These are phyloP conservation scores for Atta texana DNA, from an alignment of 1,140 invertebrate genomes.

Conservation along the genomic window DNA sequence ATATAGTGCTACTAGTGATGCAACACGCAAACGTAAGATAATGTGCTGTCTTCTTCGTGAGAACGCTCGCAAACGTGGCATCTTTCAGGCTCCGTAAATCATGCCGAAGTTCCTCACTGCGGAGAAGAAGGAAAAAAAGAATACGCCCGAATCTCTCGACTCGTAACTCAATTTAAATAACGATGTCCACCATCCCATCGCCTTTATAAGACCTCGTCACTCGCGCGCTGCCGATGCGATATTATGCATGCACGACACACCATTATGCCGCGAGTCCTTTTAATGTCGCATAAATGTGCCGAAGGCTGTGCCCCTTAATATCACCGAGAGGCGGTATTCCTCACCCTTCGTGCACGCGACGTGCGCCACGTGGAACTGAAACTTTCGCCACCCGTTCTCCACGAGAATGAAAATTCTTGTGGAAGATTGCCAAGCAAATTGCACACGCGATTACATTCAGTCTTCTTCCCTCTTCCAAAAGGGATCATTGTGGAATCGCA, in stretches of 20 bases:
- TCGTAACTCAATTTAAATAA: constrained; percentile 70
- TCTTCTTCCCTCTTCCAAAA: neutral
- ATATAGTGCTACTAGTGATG: neutral
- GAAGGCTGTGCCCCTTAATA: constrained; percentile 64
- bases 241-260: constrained; percentile 71
- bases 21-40: neutral
- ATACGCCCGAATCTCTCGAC: neutral
- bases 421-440: constrained; percentile 28
- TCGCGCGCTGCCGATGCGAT: constrained; percentile 51
- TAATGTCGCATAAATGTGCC: constrained; percentile 73
- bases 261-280: constrained; percentile 66
- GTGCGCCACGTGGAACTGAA: constrained; percentile 52
- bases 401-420: constrained; percentile 47
- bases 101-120: constrained; percentile 11
- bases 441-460: constrained; percentile 23
- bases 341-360: constrained; percentile 4
- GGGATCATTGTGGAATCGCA: neutral
- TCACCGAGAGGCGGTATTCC: constrained; percentile 17
- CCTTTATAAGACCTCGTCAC: constrained; percentile 42
- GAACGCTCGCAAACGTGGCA: neutral
- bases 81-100: constrained; percentile 39
- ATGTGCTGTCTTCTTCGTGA: constrained; percentile 1
- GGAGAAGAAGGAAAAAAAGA: neutral
- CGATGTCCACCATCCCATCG: constrained; percentile 39
- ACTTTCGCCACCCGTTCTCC: constrained; percentile 50